Percentiles rank a stretch among this genome's conserved stretches.
These are phyloP conservation scores for Pseudomyrmex flavicornis DNA, from an alignment of 1,140 invertebrate species.

Conservation along the genomic window DNA sequence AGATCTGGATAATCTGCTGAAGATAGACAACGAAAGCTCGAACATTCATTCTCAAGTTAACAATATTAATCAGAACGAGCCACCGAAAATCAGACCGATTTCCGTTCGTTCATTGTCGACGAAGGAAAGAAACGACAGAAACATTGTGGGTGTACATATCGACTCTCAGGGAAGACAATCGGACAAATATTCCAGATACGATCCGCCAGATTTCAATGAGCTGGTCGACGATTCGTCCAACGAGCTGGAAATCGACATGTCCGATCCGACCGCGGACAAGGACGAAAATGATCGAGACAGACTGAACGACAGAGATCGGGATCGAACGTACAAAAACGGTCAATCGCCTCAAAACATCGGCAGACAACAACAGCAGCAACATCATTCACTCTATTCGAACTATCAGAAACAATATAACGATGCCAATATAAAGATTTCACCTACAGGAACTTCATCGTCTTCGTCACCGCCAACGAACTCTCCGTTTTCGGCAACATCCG, in stretches of 20 bases:
- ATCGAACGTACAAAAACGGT: conserved; percentile 84
- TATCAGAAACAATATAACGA: conserved; percentile 82
- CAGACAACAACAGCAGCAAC: conserved; percentile 70
- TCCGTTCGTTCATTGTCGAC: conserved; percentile 68
- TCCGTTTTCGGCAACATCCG: conserved; percentile 89
- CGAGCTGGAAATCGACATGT: conserved; percentile 92
- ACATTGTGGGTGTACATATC: conserved; percentile 59
- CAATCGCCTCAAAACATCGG: conserved; percentile 79
- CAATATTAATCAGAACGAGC: conserved; percentile 70
- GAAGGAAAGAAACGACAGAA: conserved; percentile 82
- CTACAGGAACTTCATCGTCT: conserved; percentile 74
- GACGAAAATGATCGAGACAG: conserved; percentile 85
- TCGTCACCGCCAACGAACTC: conserved; percentile 84
- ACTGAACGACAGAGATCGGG: conserved; percentile 82
- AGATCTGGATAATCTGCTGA: conserved; percentile 85
- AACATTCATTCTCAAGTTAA: conserved; percentile 82
- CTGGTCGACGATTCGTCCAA: conserved; percentile 92
- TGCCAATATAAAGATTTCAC: conserved; percentile 74
- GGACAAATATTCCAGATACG: conserved; percentile 87
- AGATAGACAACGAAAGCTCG: conserved; percentile 86
- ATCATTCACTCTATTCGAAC: conserved; percentile 69
- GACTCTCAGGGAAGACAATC: conserved; percentile 71
- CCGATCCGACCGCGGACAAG: conserved; percentile 86
- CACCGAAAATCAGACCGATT: conserved; percentile 66
- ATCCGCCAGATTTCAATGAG: conserved; percentile 91